Percentiles rank a stretch among this genome's conserved stretches.
These are phyloP conservation scores for Pterostichus madidus DNA, from an alignment of 2,888 invertebrate genomes.

Conservation along the genomic window DNA sequence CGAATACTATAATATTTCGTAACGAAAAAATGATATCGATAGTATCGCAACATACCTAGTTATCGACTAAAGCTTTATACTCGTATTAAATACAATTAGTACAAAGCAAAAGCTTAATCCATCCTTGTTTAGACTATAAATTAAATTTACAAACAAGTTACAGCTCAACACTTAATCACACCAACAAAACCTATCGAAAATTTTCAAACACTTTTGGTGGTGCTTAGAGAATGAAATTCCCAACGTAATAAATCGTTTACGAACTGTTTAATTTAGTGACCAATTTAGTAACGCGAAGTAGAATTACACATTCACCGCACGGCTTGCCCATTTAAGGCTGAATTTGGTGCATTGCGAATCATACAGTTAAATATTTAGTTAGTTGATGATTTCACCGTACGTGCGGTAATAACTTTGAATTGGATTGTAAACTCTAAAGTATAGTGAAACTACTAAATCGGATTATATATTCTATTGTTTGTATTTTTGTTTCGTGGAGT, in stretches of 20 bases:
- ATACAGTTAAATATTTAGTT: slow-evolving; percentile 12
- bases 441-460: slow-evolving; percentile 3
- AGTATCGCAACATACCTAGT: too few species aligned
- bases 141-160: slow-evolving; percentile 22
- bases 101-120: too few species aligned
- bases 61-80: too few species aligned
- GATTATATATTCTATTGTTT: slow-evolving; percentile 15
- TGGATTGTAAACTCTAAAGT: neutral
- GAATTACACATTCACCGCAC: slow-evolving; percentile 35
- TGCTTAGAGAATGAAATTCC: slow-evolving; percentile 19
- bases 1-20: too few species aligned
- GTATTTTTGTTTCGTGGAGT: slow-evolving; percentile 13
- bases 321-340: slow-evolving; percentile 19
- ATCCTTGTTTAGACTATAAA: too few species aligned
- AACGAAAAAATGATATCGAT: too few species aligned
- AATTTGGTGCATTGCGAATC: slow-evolving; percentile 34
- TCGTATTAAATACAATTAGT: too few species aligned
- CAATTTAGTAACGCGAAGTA: slow-evolving; percentile 30
- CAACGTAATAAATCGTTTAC: slow-evolving; percentile 46
- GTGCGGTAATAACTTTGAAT: neutral
- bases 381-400: slow-evolving; percentile 1
- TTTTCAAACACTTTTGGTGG: slow-evolving; percentile 13
- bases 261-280: slow-evolving; percentile 54
- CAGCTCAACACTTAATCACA: slow-evolving; percentile 8
- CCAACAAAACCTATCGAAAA: neutral